Percentiles rank a stretch among this genome's conserved stretches.
These are phyloP conservation scores for Aphelenchoides fujianensis DNA, from an alignment of 1,140 invertebrate species.

Conservation along the genomic window DNA sequence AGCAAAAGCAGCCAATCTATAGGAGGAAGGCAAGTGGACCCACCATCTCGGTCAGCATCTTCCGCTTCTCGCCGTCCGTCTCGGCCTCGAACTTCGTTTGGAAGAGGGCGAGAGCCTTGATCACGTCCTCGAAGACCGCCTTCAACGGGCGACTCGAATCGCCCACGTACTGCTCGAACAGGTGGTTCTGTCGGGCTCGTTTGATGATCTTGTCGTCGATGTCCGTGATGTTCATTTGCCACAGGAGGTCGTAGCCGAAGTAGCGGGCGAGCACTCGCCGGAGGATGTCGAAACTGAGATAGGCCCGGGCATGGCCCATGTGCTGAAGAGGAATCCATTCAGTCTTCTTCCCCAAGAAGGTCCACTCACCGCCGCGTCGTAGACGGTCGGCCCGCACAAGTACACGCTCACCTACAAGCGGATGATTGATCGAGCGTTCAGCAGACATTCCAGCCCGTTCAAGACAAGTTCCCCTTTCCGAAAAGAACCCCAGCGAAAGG, in stretches of 20 bases:
- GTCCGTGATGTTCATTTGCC: slow-evolving; percentile 96
- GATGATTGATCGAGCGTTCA: no score
- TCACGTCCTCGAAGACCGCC: slow-evolving; percentile 58
- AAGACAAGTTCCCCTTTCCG: no score
- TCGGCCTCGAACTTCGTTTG: slow-evolving; percentile 69
- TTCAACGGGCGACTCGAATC: not conserved
- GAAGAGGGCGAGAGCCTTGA: slow-evolving; percentile 64
- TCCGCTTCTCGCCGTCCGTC: slow-evolving; percentile 81
- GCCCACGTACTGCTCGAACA: slow-evolving; percentile 76
- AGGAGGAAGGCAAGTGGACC: slow-evolving; percentile 49
- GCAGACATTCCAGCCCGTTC: no score
- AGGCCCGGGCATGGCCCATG: slow-evolving; percentile 84
- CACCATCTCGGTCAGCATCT: slow-evolving; percentile 76
- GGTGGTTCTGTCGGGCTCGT: slow-evolving; percentile 79
- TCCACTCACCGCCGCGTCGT: slow-evolving; percentile 86
- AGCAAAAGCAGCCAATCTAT: not conserved
- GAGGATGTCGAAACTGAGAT: slow-evolving; percentile 97
- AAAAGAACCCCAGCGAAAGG: no score
- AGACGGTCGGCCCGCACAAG: slow-evolving; percentile 87
- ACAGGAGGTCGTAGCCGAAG: slow-evolving; percentile 90
- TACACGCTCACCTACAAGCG: slow-evolving; percentile 71
- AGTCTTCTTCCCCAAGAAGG: no score
- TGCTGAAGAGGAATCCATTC: no score
- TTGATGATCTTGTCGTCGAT: slow-evolving; percentile 93
- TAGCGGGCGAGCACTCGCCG: slow-evolving; percentile 84